These are phyloP conservation scores for Rhinophrynus dorsalis DNA, from an alignment of 2,797 vertebrate genomes.

Conservation along the genomic window DNA sequence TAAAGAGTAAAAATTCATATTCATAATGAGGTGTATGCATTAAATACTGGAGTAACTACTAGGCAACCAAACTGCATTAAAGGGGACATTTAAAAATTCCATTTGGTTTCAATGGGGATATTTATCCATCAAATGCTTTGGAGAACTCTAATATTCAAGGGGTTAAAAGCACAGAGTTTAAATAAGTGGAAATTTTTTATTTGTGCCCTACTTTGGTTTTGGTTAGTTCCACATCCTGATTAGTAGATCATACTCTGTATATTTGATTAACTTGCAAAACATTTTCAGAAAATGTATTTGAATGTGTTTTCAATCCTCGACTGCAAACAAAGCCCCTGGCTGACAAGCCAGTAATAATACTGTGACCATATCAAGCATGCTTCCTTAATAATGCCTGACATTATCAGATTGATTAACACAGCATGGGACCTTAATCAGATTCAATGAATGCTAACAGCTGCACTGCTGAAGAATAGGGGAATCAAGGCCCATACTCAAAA, in stretches of 20 bases:
- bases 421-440: slow-evolving; percentile 67
- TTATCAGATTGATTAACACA: slow-evolving; percentile 72
- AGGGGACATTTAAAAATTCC: too few species aligned
- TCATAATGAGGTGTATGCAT: not conserved
- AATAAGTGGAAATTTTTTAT: too few species aligned
- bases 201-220: too few species aligned
- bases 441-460: slow-evolving; percentile 66
- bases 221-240: too few species aligned
- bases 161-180: too few species aligned
- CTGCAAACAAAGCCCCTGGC: slow-evolving; percentile 61
- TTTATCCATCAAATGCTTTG: too few species aligned
- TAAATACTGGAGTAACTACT: too few species aligned
- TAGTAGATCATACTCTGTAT: too few species aligned
- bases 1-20: not conserved
- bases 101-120: too few species aligned
- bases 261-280: too few species aligned
- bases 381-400: slow-evolving; percentile 70
- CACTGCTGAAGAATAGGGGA: slow-evolving; percentile 58
- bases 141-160: too few species aligned
- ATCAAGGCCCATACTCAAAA: slow-evolving; percentile 9
- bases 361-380: slow-evolving; percentile 62
- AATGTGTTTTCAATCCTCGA: slow-evolving; percentile 53
- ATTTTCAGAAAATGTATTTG: slow-evolving; percentile 54
- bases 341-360: slow-evolving; percentile 57
- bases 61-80: too few species aligned